Percentiles rank a stretch among this genome's conserved stretches.
Evolutionary conservation across 2,797 vertebrate genomes (phyloP).

Genomic region (Nasua narica): DNA sequence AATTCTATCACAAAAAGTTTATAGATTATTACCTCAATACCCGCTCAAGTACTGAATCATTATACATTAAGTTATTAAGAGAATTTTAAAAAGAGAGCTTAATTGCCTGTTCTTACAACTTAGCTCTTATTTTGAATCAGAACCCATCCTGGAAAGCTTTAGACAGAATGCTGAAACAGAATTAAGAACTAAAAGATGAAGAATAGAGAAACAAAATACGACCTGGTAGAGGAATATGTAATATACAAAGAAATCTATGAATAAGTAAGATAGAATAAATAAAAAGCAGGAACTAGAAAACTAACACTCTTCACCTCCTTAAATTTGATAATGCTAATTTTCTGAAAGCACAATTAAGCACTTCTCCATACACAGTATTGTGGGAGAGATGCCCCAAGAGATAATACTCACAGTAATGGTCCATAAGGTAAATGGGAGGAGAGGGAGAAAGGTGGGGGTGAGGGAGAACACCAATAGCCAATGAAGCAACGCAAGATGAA

Average conservation of each 20-base stretch:
- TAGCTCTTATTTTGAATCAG: constrained; percentile 19
- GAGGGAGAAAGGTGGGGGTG: rapidly evolving
- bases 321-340: background rate
- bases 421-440: background rate
- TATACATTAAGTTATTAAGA: background rate
- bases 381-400: background rate
- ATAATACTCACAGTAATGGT: background rate
- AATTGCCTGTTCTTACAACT: background rate
- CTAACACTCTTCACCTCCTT: background rate
- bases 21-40: background rate
- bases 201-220: background rate
- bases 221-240: background rate
- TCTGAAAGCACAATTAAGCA: background rate
- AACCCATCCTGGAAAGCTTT: background rate
- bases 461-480: rapidly evolving
- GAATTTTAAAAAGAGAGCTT: background rate
- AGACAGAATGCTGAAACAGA: background rate
- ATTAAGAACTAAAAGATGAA: background rate
- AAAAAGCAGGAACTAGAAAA: constrained; percentile 5
- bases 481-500: background rate
- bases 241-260: background rate
- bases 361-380: background rate
- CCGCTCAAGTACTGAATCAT: background rate
- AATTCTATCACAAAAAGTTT: constrained; percentile 31
- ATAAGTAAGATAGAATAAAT: background rate